A percentile compares a stretch with the other conserved stretches of the same genome.
These are phyloP conservation scores for Megalops atlanticus DNA, from an alignment of 2,113 vertebrate genomes.

Conservation along the genomic window DNA sequence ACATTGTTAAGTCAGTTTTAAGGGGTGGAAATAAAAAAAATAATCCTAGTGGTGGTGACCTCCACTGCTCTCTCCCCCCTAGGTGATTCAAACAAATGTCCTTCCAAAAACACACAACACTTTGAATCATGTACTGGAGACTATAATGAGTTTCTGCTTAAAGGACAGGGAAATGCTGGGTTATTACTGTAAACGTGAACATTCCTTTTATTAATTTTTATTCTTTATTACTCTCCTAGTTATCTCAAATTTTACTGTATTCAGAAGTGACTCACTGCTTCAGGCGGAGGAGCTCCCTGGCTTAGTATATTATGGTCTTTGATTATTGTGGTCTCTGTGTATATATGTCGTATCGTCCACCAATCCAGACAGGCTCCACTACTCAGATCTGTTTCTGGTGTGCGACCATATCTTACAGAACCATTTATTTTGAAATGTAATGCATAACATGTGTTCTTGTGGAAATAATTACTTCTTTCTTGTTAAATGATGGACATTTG, in stretches of 20 bases:
- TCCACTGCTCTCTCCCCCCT: not conserved
- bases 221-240: slow-evolving; percentile 16
- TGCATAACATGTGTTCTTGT: slow-evolving; percentile 12
- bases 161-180: not conserved
- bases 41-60: slow-evolving; percentile 6
- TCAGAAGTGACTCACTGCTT: slow-evolving; percentile 11
- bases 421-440: slow-evolving; percentile 8
- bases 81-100: slow-evolving; percentile 17
- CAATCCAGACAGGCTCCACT: not conserved
- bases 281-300: not conserved
- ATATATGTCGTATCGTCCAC: not conserved
- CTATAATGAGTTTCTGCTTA: slow-evolving; percentile 4
- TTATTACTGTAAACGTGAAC: not conserved
- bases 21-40: not conserved
- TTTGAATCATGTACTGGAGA: slow-evolving; percentile 24
- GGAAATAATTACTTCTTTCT: slow-evolving; percentile 13
- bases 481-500: slow-evolving; percentile 39
- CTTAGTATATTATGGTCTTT: not conserved
- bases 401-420: slow-evolving; percentile 15
- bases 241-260: slow-evolving; percentile 9
- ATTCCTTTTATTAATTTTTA: not conserved
- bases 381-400: not conserved
- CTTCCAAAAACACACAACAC: not conserved
- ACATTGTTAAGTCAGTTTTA: slow-evolving; percentile 17
- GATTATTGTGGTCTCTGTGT: not conserved